Evolutionary conservation across 1,140 invertebrate species (phyloP).

Genomic region (Grapholita molesta): DNA sequence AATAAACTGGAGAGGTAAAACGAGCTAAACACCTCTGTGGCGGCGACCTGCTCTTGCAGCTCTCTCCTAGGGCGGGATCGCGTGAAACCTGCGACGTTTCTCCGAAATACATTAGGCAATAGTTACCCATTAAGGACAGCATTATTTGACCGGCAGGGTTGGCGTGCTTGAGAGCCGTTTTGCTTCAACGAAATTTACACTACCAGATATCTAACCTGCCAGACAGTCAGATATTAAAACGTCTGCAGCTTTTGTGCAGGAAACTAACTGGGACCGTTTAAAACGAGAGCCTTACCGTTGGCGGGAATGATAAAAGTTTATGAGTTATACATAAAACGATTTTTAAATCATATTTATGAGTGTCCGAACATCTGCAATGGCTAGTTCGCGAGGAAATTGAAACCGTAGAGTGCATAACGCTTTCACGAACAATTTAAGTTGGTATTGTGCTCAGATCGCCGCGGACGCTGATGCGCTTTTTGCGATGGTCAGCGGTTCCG

Average conservation of each 20-base stretch:
- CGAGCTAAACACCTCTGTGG: constrained; percentile 41
- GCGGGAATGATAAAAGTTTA: constrained; percentile 72
- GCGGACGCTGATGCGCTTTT: constrained; percentile 62
- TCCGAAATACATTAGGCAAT: constrained; percentile 73
- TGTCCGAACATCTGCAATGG: constrained; percentile 69
- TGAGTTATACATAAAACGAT: constrained; percentile 75
- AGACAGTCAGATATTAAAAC: constrained; percentile 66
- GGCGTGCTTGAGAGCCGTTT: constrained; percentile 62
- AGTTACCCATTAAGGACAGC: constrained; percentile 64
- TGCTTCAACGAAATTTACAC: constrained; percentile 64
- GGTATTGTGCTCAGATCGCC: constrained; percentile 64
- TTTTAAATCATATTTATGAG: constrained; percentile 76
- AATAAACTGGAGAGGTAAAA: constrained; percentile 66
- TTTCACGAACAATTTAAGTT: constrained; percentile 74
- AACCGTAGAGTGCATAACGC: constrained; percentile 70
- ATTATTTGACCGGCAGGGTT: constrained; percentile 68
- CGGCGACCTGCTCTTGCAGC: constrained; percentile 44
- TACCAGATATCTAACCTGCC: constrained; percentile 48
- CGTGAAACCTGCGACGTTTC: constrained; percentile 55
- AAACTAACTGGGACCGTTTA: constrained; percentile 65
- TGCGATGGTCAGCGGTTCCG: constrained; percentile 58
- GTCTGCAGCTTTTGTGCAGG: constrained; percentile 64
- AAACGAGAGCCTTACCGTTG: constrained; percentile 44
- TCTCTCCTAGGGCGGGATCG: constrained; percentile 36
- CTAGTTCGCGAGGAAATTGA: constrained; percentile 73